Base-by-base conservation (phyloP, 1,140 invertebrate species). In the Drosophila novamexicana region DNA sequence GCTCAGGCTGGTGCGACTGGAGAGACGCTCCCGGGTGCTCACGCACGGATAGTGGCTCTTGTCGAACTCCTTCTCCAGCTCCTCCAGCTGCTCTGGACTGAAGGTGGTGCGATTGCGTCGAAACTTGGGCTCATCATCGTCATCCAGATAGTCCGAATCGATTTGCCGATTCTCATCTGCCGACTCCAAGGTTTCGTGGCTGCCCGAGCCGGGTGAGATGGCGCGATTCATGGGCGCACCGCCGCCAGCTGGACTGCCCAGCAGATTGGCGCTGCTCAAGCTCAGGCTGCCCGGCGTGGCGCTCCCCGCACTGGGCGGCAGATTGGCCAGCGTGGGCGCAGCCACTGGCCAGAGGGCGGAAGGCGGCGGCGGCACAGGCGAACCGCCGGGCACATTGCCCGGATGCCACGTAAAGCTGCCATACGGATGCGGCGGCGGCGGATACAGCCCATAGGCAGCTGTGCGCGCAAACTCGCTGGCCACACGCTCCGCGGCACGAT, bases 41-140 rank as follows among this genome's bases (percentile, higher is more conserved):
- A 99, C 97, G 91, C 98, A 98, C 1, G 98, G 98, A 92, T 99
- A 99, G 92, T 99, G 98, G 49, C 97, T 98, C 89, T 98, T 96
- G 91, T 98, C 97, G 92, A 99, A 99, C 93, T 99, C 98, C 90
- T 98, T 98, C 91, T 99, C 98, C 67, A 99, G 93, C 88, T 98
- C 97, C 93, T 98, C 97, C 7, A 99, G 93, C 92, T 99, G 98
- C 82, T 98, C 97, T 0, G 97, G 96, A 81, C 96, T 98, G 91
- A 99, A 99, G 2, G 98, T 99, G 0, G 98, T 99, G 61, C 98
- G 95, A 92, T 98, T 98, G 37, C 98, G 93, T 47, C 98, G 95
- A 92, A 98, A 98, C 92, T 97, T 97, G 1, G 97, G 97, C 91
- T 97, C 96, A 91, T 98, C 97, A 1, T 96, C 96, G 76, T 97